Percentiles rank a stretch among this genome's conserved stretches.
phyloP scores from a whole-genome alignment of 2,113 vertebrate genomes.

The Aythya baeri region DNA sequence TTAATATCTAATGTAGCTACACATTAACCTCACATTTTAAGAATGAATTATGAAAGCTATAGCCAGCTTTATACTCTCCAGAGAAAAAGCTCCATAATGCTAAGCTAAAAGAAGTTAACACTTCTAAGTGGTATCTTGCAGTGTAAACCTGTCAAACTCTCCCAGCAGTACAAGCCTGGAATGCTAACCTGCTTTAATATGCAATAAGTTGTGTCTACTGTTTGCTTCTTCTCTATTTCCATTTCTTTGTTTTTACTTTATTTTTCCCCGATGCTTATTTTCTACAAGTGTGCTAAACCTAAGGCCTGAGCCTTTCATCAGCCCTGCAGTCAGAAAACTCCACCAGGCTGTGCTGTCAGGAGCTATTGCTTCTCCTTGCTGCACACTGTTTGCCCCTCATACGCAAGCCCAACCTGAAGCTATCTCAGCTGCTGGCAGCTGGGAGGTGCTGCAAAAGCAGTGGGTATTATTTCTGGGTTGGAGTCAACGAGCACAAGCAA shows the following conservation, averaged over 20 bases:
- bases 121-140: constrained; percentile 40
- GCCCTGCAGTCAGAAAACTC: not conserved
- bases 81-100: constrained; percentile 42
- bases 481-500: not conserved
- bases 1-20: constrained; percentile 29
- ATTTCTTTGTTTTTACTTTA: not conserved
- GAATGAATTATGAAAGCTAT: constrained; percentile 50
- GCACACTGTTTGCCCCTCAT: fast-evolving
- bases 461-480: not conserved
- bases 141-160: not conserved
- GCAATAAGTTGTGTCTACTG: not conserved
- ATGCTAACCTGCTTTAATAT: not conserved
- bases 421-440: not conserved
- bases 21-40: constrained; percentile 59
- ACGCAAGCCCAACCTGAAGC: not conserved
- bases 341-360: not conserved
- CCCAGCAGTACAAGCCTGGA: not conserved
- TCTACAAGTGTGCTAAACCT: not conserved
- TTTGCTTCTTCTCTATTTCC: not conserved
- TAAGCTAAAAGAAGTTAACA: constrained; percentile 37
- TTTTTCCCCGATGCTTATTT: not conserved
- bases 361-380: not conserved
- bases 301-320: not conserved
- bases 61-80: not conserved
- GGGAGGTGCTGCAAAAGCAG: not conserved